These are phyloP conservation scores for Typhlichthys subterraneus DNA, from an alignment of 2,797 vertebrate genomes.

Conservation along the genomic window DNA sequence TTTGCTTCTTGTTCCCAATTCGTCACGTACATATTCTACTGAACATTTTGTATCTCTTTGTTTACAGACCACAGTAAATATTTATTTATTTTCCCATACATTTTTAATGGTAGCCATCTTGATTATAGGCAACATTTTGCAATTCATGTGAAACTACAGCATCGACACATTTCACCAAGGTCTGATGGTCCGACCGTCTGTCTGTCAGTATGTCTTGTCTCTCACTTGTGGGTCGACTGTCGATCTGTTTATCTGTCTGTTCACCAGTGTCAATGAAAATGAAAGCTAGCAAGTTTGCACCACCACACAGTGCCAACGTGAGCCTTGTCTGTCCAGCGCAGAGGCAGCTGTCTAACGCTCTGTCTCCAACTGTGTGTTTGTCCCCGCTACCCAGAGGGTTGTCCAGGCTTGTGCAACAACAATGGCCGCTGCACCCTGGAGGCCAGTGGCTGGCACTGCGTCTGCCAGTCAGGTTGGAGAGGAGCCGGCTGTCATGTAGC, in stretches of 20 bases:
- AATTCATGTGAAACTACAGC: constrained; percentile 99
- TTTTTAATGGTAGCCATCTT: constrained; percentile 34
- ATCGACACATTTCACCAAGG: constrained; percentile 89
- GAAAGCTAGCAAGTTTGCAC: neutral
- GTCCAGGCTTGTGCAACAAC: constrained; percentile 97
- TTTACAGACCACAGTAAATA: constrained; percentile 28
- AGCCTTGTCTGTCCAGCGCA: neutral
- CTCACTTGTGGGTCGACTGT: constrained; percentile 58
- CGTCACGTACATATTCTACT: neutral
- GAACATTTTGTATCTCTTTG: constrained; percentile 24
- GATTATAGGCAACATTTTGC: constrained; percentile 50
- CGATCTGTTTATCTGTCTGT: constrained; percentile 56
- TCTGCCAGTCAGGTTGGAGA: constrained; percentile 97
- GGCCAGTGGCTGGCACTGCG: constrained; percentile 96
- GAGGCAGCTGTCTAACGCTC: neutral
- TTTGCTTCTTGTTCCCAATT: neutral
- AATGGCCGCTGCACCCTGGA: constrained; percentile 96
- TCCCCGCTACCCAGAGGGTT: constrained; percentile 84
- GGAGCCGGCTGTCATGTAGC: constrained; percentile 95
- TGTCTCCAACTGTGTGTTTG: constrained; percentile 27
- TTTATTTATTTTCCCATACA: neutral
- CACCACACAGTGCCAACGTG: constrained; percentile 25
- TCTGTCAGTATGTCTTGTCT: constrained; percentile 76
- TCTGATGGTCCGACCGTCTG: constrained; percentile 84
- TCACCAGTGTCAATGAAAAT: constrained; percentile 46